These are phyloP conservation scores for Morpho achilles DNA, from an alignment of 2,888 invertebrate species.

Conservation along the genomic window DNA sequence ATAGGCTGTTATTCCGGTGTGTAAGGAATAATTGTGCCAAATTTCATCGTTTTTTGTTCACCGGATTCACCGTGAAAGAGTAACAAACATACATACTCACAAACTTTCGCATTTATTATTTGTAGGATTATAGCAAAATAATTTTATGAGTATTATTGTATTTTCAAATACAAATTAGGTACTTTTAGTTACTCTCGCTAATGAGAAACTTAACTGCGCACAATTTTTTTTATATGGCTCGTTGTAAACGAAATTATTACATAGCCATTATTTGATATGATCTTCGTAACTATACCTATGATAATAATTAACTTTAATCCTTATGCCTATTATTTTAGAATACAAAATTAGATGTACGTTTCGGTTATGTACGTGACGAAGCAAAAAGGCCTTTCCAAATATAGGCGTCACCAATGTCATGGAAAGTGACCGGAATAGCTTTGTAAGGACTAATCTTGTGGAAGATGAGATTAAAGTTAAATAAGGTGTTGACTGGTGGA, in stretches of 20 bases:
- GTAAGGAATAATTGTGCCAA: too few relatives aligned
- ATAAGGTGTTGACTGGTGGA: neutral
- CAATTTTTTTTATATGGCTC: slow-evolving; percentile 5
- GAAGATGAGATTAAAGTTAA: slow-evolving; percentile 6
- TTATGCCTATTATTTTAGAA: slow-evolving; percentile 6
- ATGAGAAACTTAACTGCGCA: slow-evolving; percentile 1
- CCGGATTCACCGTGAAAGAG: too few relatives aligned
- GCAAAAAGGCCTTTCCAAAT: slow-evolving; percentile 23
- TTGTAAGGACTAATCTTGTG: slow-evolving; percentile 15
- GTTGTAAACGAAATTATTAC: slow-evolving; percentile 10
- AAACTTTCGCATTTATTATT: too few relatives aligned
- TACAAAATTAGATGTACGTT: neutral
- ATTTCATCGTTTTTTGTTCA: too few relatives aligned
- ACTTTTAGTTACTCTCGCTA: neutral
- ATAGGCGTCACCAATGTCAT: slow-evolving; percentile 26
- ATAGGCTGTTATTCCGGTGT: too few relatives aligned
- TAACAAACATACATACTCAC: too few relatives aligned
- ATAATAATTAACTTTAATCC: slow-evolving; percentile 6
- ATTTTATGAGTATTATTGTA: too few relatives aligned
- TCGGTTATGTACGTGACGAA: slow-evolving; percentile 21
- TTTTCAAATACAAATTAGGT: neutral
- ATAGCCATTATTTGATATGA: slow-evolving; percentile 14
- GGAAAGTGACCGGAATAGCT: slow-evolving; percentile 25
- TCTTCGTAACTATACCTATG: slow-evolving; percentile 12
- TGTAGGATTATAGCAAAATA: too few relatives aligned